phyloP scores from a whole-genome alignment of 2,888 invertebrate species.

The Sinotaia quadrata region DNA sequence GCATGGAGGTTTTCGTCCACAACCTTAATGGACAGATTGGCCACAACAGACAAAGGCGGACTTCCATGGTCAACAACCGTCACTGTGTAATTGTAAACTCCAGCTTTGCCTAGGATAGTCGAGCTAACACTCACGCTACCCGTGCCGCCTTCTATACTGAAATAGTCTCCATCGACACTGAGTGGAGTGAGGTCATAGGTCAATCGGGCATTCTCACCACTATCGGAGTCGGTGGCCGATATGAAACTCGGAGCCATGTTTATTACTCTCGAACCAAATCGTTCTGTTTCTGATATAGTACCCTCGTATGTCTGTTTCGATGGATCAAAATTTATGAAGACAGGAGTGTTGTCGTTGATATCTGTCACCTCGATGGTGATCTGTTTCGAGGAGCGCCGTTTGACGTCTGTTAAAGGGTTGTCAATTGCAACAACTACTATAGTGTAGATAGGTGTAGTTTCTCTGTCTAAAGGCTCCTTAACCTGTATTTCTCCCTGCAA shows the following conservation, averaged over 20 bases:
- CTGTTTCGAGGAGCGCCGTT: slow-evolving; percentile 75
- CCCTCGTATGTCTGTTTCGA: too few relatives aligned
- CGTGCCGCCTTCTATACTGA: slow-evolving; percentile 18
- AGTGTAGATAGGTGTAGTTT: slow-evolving; percentile 80
- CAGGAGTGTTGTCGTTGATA: slow-evolving; percentile 50
- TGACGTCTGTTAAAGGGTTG: slow-evolving; percentile 76
- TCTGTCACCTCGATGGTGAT: slow-evolving; percentile 36
- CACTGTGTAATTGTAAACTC: slow-evolving; percentile 44
- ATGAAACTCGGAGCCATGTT: slow-evolving; percentile 19
- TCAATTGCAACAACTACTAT: slow-evolving; percentile 84
- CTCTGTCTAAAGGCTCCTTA: slow-evolving; percentile 80
- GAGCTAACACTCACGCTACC: slow-evolving; percentile 26
- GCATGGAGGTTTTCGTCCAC: slow-evolving; percentile 93
- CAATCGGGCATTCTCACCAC: slow-evolving; percentile 47
- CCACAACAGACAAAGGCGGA: slow-evolving; percentile 45
- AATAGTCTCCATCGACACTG: background rate
- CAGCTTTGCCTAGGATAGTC: slow-evolving; percentile 5
- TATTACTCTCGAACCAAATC: background rate
- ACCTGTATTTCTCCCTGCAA: slow-evolving; percentile 59
- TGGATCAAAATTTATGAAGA: background rate
- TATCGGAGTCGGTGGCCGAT: slow-evolving; percentile 40
- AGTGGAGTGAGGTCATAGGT: slow-evolving; percentile 41
- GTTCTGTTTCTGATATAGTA: slow-evolving; percentile 15
- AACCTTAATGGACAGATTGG: slow-evolving; percentile 78
- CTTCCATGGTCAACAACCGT: slow-evolving; percentile 56